Conservation (phyloP, 2,888 invertebrate genomes). For the Sabellastarte sp. region DNA sequence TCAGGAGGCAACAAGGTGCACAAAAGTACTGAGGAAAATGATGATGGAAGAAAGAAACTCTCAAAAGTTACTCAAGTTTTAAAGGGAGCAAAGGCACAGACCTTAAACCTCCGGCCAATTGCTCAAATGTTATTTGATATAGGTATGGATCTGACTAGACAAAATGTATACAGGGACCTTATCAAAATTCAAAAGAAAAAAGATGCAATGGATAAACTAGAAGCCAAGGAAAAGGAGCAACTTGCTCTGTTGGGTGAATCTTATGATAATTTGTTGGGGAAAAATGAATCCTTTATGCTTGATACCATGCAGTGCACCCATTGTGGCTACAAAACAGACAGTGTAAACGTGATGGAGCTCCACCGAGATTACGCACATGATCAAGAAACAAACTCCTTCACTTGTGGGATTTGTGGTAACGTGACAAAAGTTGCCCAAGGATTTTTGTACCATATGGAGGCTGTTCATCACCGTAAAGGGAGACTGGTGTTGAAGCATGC, state of each 20-base stretch:
- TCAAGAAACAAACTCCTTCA: conserved; percentile 57
- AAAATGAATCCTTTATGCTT: conserved; percentile 7
- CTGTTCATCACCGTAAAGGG: conserved; percentile 80
- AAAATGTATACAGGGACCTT: conserved; percentile 89
- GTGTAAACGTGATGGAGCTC: conserved; percentile 15
- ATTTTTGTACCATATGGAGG: conserved; percentile 78
- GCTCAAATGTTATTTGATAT: conserved; percentile 90
- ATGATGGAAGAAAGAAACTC: too few species aligned
- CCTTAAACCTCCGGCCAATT: conserved; percentile 62
- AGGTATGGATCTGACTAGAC: conserved; percentile 86
- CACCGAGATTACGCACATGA: conserved; percentile 22
- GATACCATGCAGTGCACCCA: conserved; percentile 5
- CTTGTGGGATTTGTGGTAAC: conserved; percentile 79
- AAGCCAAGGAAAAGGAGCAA: conserved; percentile 63
- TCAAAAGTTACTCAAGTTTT: too few species aligned
- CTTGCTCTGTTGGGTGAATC: conserved; percentile 68
- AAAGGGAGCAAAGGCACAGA: too few species aligned
- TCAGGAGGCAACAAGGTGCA: too few species aligned
- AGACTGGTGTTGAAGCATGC: conserved; percentile 81
- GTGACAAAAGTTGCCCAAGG: conserved; percentile 73
- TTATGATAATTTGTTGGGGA: conserved; percentile 8
- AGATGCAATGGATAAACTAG: conserved; percentile 62
- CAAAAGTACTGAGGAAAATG: too few species aligned
- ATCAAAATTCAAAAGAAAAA: conserved; percentile 82
- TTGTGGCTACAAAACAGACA: conserved; percentile 18